Evolutionary conservation across 2,888 invertebrate species (phyloP), one percentile per base, ranked within the genome.

Genomic region (Heliconius ethilla): DNA sequence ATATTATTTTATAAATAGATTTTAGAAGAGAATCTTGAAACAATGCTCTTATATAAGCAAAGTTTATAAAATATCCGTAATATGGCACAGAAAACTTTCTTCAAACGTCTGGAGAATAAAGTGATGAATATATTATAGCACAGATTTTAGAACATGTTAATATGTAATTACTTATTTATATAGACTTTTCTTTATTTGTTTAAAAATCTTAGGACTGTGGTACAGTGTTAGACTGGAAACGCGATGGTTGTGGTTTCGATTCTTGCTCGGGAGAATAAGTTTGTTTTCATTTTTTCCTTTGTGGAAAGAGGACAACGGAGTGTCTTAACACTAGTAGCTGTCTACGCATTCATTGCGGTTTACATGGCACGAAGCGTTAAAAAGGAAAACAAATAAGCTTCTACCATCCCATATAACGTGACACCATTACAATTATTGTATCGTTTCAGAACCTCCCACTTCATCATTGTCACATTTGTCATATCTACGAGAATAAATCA

Each of bases 401-500:
- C n/a, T 25, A n/a, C 11, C 0, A 62, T 18, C n/a, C n/a, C 13
- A 37, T 67, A 9, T 2, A 67, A 67, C 33, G 11, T 67, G 33
- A 10, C 66, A 11, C 15, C 66, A 29, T 15, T 40, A 51, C 9
- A 51, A 51, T 29, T n/a, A 51, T 51, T 70, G 22, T 70, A 70
- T 70, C 51, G 51, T 29, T 51, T 51, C 22, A 70, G 6, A 70
- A 51, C 27, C 51, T 22, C 29, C 70, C 27, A 51, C 51, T 51
- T 51, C 51, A 51, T 51, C 27, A 45, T 70, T 29, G 70, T 70
- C 70, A 70, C 51, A 51, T 70, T 29, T 51, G 11, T 29, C 27
- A 51, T n/a, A 70, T 70, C 45, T 51, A 51, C 22, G 66, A n/a
- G 33, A 33, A 33, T 51, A 70, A 51, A 70, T 70, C 70, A 51